phyloP scores from a whole-genome alignment of 1,140 invertebrate genomes.

The Hyles euphorbiae region DNA sequence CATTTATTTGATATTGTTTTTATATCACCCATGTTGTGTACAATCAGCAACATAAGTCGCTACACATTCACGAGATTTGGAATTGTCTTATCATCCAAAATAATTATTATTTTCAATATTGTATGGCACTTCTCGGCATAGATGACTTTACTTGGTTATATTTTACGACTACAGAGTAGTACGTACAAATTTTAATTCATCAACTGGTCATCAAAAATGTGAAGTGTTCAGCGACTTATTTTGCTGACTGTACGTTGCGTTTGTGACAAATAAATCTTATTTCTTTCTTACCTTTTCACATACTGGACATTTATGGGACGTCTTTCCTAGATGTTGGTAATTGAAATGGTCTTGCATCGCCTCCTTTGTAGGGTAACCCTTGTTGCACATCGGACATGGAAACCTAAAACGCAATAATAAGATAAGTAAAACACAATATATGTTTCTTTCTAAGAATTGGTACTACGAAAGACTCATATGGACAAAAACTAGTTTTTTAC shows the following conservation, averaged over 20 bases:
- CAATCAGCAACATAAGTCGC: no score
- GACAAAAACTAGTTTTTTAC: no score
- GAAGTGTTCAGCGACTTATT: no score
- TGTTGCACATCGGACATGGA: conserved; percentile 63
- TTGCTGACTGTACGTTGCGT: no score
- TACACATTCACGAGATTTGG: no score
- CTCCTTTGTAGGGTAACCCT: conserved; percentile 57
- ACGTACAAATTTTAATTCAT: neutral
- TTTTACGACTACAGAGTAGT: no score
- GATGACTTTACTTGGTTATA: no score
- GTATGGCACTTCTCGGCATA: no score
- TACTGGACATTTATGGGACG: conserved; percentile 57
- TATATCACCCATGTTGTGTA: neutral
- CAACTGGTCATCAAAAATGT: neutral
- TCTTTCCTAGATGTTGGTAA: conserved; percentile 61
- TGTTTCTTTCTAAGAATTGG: neutral
- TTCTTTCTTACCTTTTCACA: conserved; percentile 46
- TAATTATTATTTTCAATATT: no score
- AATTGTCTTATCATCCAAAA: no score
- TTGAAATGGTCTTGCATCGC: conserved; percentile 66
- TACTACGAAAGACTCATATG: no score
- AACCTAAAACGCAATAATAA: conserved; percentile 30
- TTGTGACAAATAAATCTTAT: neutral
- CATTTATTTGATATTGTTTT: neutral
- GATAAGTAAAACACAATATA: neutral